Evolutionary conservation across 2,888 invertebrate species (phyloP), one percentile per base, ranked within the genome.

Genomic region (Anagyrus pseudococci): DNA sequence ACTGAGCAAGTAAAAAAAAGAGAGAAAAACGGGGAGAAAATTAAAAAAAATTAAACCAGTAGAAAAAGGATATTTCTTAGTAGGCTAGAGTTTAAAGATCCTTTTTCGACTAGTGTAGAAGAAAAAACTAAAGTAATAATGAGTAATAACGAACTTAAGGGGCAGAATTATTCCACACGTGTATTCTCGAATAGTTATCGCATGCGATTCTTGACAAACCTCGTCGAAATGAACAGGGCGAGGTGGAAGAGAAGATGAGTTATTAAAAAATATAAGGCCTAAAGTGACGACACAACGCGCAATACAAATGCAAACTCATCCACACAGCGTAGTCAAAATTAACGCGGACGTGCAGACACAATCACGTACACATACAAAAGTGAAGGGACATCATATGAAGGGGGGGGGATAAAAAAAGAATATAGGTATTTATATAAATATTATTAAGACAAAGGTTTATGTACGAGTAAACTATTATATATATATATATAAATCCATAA

Each of bases 401-500:
- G 55, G 48, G 62, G 67, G 47, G 54, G 52, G 62, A 68, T 22
- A 62, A n/a, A n/a, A n/a, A n/a, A n/a, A n/a, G n/a, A n/a, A n/a
- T 64, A 67, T 67, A 63, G 58, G 57, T 60, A 66, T 58, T 62
- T 56, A 67, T 67, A 62, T 62, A 40, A 48, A 19, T n/a, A 13
- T 37, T 37, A 53, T 53, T 29, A 19, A 59, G 56, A 62, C 48
- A 25, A 53, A 56, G 48, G 33, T 37, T 62, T 59, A 60, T 46
- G 58, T 62, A 62, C 60, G 62, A 58, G 60, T 62, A 49, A 60
- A 60, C 54, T 67, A 63, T n/a, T 68, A 57, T 69, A 70, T 67
- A 59, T 70, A 71, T 69, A 70, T 70, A 61, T 69, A 68, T 71
- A 66, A 66, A 59, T 53, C 49, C 65, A 64, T 67, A 62, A 63